Base-by-base conservation (phyloP, 2,113 vertebrate genomes). In the Semicossyphus pulcher region DNA sequence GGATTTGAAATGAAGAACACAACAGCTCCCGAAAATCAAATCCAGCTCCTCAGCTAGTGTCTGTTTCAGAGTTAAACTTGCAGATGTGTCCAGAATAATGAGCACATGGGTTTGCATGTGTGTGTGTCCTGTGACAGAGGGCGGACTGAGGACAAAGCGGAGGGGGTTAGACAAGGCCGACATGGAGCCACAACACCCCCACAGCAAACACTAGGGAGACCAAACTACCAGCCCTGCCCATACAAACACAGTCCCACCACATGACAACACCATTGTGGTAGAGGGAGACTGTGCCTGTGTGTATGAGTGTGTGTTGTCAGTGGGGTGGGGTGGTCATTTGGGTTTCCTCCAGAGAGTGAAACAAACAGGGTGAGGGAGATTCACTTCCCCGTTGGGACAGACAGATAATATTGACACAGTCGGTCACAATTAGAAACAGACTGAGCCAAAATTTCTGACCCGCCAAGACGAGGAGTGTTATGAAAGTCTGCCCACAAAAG, bases 131-230 rank as follows among this genome's bases (percentile, higher is more conserved):
- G 59, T 67, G 59, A 74, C 39, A 34, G 64, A 78, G 48, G 77
- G 53, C 64, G 52, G 79, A 47, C 65, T 34, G 81, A 83, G 77
- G 83, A 80, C 83, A 89, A 72, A 63, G 59, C 57, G n/a, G 62
- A n/a, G 39, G 60, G 60, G 70, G 32, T 76, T 51, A 78, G 84
- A 84, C 78, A 62, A 65, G 71, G 81, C 66, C 5, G 21, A 15
- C 45, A 64, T 77, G 80, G 88, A 91, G 88, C 60, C 88, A 83
- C 83, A 86, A 88, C 86, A 76, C 87, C 82, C 86, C 73, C 78
- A 83, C 78, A 85, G 78, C 80, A 85, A 84, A 84, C 57, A 86
- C 65, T 57, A 72, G 25, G 21, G 60, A 87, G 79, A 84, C 88
- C 77, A 86, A 85, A 83, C 85, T 45, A 78, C 44, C 45, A 44